Conservation (phyloP, 2,113 vertebrate genomes). For the Addax nasomaculatus region DNA sequence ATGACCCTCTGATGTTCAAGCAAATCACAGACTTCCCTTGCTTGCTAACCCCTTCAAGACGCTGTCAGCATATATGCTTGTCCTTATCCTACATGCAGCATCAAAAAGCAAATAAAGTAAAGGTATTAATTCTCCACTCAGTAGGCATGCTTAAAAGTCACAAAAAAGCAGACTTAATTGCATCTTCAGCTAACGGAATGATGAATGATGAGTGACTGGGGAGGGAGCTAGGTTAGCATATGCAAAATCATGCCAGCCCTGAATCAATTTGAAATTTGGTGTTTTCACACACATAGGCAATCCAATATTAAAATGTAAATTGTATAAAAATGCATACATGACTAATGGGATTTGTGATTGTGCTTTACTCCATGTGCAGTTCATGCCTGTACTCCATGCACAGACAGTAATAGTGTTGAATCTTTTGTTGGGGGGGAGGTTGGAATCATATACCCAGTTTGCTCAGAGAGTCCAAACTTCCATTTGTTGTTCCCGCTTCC, state of each 20-base stretch:
- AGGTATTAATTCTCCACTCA: not conserved
- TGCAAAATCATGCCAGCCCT: not conserved
- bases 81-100: not conserved
- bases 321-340: not conserved
- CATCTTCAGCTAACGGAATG: not conserved
- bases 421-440: rapidly evolving
- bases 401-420: not conserved
- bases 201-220: not conserved
- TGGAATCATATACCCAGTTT: not conserved
- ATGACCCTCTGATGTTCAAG: not conserved
- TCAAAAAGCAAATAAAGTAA: not conserved
- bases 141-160: not conserved
- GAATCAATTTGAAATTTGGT: not conserved
- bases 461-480: not conserved
- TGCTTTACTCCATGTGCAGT: not conserved
- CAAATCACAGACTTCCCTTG: not conserved
- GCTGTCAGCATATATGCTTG: not conserved
- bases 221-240: not conserved
- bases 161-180: not conserved
- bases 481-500: not conserved
- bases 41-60: slow-evolving; percentile 15
- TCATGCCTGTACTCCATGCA: not conserved
- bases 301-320: not conserved
- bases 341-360: not conserved
- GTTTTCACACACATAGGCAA: not conserved